Percentiles rank a stretch among this genome's conserved stretches.
Conservation (phyloP, 2,888 invertebrate genomes). For the Lordiphosa andalusiaca region DNA sequence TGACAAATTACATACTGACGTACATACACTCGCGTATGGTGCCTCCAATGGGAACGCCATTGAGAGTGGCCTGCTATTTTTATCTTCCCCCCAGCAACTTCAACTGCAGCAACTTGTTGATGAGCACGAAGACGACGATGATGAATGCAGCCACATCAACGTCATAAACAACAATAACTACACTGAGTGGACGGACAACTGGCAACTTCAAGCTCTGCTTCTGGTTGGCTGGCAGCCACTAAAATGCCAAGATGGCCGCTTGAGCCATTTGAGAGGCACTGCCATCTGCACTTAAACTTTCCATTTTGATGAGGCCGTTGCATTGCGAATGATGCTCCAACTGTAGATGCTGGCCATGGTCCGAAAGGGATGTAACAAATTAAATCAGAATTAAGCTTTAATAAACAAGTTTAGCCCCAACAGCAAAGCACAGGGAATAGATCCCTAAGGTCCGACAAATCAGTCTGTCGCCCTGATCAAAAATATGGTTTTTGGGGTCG, state of each 20-base stretch:
- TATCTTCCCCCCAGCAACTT: slow-evolving; percentile 48
- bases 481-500: too few relatives aligned
- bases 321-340: slow-evolving; percentile 13
- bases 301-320: slow-evolving; percentile 39
- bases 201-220: slow-evolving; percentile 41
- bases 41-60: slow-evolving; percentile 63
- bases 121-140: slow-evolving; percentile 17
- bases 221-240: slow-evolving; percentile 62
- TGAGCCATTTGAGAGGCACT: slow-evolving; percentile 37
- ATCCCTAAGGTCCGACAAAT: too few relatives aligned
- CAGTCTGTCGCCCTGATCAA: too few relatives aligned
- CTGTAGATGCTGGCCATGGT: slow-evolving; percentile 10
- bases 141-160: slow-evolving; percentile 54
- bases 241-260: slow-evolving; percentile 68
- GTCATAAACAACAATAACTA: slow-evolving; percentile 52
- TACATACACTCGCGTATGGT: slow-evolving; percentile 12
- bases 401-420: too few relatives aligned
- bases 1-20: slow-evolving; percentile 32
- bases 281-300: slow-evolving; percentile 54
- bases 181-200: slow-evolving; percentile 12
- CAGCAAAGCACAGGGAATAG: too few relatives aligned
- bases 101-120: slow-evolving; percentile 68
- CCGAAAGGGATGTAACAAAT: slow-evolving; percentile 24
- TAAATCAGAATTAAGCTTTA: too few relatives aligned
- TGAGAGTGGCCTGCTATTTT: slow-evolving; percentile 16